These are phyloP conservation scores for Perithous albicinctus DNA, from an alignment of 2,888 invertebrate species.

Conservation along the genomic window DNA sequence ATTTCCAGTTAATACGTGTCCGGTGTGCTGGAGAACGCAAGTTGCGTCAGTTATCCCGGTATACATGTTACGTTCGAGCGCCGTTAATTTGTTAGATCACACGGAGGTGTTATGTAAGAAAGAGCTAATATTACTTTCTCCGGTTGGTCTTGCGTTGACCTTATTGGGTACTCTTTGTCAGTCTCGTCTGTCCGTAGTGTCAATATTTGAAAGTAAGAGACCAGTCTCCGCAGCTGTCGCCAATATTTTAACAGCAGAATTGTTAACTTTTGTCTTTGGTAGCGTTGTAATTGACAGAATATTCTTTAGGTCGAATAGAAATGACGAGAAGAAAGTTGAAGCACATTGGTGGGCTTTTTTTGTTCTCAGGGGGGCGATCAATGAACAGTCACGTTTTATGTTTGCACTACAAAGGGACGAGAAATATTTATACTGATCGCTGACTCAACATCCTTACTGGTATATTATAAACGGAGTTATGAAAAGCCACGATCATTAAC, in stretches of 20 bases:
- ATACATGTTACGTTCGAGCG: slow-evolving; percentile 62
- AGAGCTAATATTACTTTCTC: slow-evolving; percentile 76
- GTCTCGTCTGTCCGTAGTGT: slow-evolving; percentile 30
- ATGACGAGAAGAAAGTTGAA: neutral
- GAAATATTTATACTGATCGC: slow-evolving; percentile 4
- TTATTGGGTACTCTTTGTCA: slow-evolving; percentile 64
- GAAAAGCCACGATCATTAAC: slow-evolving; percentile 44
- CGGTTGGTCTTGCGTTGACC: slow-evolving; percentile 69
- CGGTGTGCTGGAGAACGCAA: slow-evolving; percentile 25
- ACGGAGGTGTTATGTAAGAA: slow-evolving; percentile 73
- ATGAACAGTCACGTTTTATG: neutral
- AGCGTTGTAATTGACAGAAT: slow-evolving; percentile 7
- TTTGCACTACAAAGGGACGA: neutral
- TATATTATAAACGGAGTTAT: slow-evolving; percentile 15
- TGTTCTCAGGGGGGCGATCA: neutral
- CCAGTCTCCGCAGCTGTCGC: neutral
- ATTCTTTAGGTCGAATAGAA: neutral
- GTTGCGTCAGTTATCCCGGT: slow-evolving; percentile 63
- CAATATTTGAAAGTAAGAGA: slow-evolving; percentile 61
- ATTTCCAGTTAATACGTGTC: slow-evolving; percentile 6
- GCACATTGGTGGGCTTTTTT: neutral
- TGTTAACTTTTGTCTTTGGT: neutral
- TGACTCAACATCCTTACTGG: slow-evolving; percentile 20
- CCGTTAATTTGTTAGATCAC: slow-evolving; percentile 81
- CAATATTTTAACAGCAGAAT: slow-evolving; percentile 16